Evolutionary conservation across 2,113 vertebrate genomes (phyloP).

Genomic region (Scomber colias): DNA sequence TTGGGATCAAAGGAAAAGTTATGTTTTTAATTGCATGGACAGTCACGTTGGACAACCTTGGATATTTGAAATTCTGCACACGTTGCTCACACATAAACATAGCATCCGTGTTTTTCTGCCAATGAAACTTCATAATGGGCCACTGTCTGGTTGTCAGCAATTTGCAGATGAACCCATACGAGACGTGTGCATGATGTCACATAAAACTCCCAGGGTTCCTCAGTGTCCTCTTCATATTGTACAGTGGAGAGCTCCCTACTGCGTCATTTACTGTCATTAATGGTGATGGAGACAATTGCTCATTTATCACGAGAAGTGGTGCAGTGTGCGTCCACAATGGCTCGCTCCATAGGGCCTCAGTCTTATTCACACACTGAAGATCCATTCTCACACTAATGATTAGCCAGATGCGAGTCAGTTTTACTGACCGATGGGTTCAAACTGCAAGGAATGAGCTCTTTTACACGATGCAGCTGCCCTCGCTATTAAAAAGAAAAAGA

Average conservation of each 20-base stretch:
- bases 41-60: no score
- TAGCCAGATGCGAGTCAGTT: conserved; percentile 60
- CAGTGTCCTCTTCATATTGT: conserved; percentile 44
- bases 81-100: background rate
- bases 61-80: no score
- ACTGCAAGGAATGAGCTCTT: conserved; percentile 41
- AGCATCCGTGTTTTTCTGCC: background rate
- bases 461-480: conserved; percentile 49
- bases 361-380: conserved; percentile 64
- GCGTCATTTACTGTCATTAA: conserved; percentile 69
- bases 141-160: conserved; percentile 39
- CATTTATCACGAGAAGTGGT: conserved; percentile 72
- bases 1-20: no score
- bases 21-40: no score
- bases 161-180: conserved; percentile 46
- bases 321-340: conserved; percentile 50
- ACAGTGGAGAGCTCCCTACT: conserved; percentile 48
- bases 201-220: conserved; percentile 46
- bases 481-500: background rate
- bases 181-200: conserved; percentile 44
- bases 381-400: conserved; percentile 64
- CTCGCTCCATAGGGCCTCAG: conserved; percentile 51
- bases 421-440: conserved; percentile 12
- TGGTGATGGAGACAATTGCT: conserved; percentile 70
- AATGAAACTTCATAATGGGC: conserved; percentile 44